Evolutionary conservation across 2,797 vertebrate species (phyloP).

Genomic region (Tangara arthus): DNA sequence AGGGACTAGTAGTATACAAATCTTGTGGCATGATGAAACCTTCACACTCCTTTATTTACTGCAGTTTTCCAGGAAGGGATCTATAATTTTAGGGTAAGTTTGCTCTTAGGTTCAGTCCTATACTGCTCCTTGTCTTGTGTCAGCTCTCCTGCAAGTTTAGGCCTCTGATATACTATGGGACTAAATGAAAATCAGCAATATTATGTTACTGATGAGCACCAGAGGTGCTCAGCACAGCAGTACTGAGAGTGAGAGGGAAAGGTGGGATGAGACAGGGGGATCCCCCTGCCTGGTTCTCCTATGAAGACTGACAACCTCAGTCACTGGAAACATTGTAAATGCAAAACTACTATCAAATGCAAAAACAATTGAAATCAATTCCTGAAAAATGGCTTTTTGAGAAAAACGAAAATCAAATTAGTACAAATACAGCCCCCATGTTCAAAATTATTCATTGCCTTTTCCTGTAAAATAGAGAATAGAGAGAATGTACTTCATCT

Average conservation of each 20-base stretch:
- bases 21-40: neutral
- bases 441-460: neutral
- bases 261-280: neutral
- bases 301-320: neutral
- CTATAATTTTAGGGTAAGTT: neutral
- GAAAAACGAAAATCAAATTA: neutral
- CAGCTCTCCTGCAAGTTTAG: neutral
- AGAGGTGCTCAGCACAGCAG: neutral
- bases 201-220: neutral
- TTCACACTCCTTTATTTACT: neutral
- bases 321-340: neutral
- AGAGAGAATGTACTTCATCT: neutral
- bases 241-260: neutral
- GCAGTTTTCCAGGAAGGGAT: neutral
- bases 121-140: neutral
- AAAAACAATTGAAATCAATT: neutral
- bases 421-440: accelerated
- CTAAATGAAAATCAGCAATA: neutral
- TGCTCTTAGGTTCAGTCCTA: neutral
- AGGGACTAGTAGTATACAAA: neutral
- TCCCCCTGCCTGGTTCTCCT: neutral
- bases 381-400: neutral
- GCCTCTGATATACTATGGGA: neutral
- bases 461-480: neutral
- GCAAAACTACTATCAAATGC: neutral